Evolutionary conservation across 35 echinoderm and acorn worm genomes (phyloP).

Genomic region (Apostichopus californicus): DNA sequence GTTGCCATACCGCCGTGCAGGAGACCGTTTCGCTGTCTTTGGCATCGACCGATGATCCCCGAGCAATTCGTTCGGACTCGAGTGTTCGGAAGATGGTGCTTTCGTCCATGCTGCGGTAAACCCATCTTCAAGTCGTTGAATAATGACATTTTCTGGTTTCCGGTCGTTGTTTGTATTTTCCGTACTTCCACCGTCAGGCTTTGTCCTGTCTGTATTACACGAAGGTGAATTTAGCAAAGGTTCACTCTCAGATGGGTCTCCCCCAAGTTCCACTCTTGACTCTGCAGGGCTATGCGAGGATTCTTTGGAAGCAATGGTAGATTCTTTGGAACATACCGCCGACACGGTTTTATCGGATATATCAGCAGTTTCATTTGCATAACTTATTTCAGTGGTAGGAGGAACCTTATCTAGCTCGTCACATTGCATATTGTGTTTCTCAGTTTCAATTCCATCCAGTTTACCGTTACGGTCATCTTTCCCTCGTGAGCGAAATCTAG

Average conservation of each 20-base stretch:
- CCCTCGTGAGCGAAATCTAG: slow-evolving; percentile 21
- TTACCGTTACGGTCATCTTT: background rate
- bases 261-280: slow-evolving; percentile 18
- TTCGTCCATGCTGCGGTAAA: slow-evolving; percentile 93
- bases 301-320: slow-evolving; percentile 67
- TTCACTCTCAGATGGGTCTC: slow-evolving; percentile 47
- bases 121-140: slow-evolving; percentile 85
- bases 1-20: slow-evolving; percentile 8
- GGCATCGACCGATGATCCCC: slow-evolving; percentile 19
- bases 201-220: slow-evolving; percentile 17
- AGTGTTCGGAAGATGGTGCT: slow-evolving; percentile 63
- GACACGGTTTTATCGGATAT: slow-evolving; percentile 48
- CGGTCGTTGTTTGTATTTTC: slow-evolving; percentile 28
- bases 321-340: slow-evolving; percentile 53
- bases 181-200: slow-evolving; percentile 27
- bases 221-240: slow-evolving; percentile 56
- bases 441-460: slow-evolving; percentile 5
- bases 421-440: slow-evolving; percentile 48
- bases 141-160: slow-evolving; percentile 58
- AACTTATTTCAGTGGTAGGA: slow-evolving; percentile 21
- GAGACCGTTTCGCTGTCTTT: slow-evolving; percentile 44
- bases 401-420: background rate
- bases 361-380: slow-evolving; percentile 53
- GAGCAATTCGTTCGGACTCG: slow-evolving; percentile 34
- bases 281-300: slow-evolving; percentile 54